Conservation (phyloP, 2,888 invertebrate genomes). For the Deladenus siricidicola region DNA sequence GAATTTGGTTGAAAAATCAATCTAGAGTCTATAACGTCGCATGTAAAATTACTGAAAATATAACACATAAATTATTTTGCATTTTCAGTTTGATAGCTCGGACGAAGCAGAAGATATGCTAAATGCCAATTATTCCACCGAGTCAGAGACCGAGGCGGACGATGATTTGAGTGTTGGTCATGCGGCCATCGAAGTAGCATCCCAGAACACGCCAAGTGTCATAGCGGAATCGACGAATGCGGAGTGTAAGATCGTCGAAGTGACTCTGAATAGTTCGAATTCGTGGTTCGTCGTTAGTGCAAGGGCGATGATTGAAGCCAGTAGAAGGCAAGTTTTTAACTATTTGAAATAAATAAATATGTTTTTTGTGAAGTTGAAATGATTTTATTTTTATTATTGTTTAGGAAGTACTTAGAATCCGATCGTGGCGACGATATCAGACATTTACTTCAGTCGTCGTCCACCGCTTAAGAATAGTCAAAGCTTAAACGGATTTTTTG, state of each 20-base stretch:
- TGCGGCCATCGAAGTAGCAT: not conserved
- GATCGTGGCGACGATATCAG: conserved; percentile 19
- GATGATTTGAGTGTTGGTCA: not conserved
- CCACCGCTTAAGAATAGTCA: too few species aligned
- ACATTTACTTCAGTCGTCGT: conserved; percentile 5
- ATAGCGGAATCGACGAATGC: not conserved
- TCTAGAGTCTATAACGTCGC: too few species aligned
- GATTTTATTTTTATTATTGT: conserved; percentile 1
- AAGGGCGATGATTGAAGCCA: not conserved
- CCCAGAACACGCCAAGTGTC: not conserved
- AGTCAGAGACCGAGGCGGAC: not conserved
- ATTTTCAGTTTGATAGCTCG: not conserved
- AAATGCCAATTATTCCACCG: too few species aligned
- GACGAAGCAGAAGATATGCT: not conserved
- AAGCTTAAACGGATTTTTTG: too few species aligned
- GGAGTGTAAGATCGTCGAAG: not conserved
- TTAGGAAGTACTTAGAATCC: conserved; percentile 26
- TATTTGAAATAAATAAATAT: not conserved
- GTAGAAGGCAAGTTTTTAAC: not conserved
- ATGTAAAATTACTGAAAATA: too few species aligned
- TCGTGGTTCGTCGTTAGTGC: not conserved
- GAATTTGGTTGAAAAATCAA: too few species aligned
- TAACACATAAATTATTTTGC: not conserved
- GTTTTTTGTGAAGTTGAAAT: not conserved
- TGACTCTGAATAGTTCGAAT: not conserved